These are phyloP conservation scores for Bergia sp. DNA, from an alignment of 92 coral and sea anemone genomes.

Conservation along the genomic window DNA sequence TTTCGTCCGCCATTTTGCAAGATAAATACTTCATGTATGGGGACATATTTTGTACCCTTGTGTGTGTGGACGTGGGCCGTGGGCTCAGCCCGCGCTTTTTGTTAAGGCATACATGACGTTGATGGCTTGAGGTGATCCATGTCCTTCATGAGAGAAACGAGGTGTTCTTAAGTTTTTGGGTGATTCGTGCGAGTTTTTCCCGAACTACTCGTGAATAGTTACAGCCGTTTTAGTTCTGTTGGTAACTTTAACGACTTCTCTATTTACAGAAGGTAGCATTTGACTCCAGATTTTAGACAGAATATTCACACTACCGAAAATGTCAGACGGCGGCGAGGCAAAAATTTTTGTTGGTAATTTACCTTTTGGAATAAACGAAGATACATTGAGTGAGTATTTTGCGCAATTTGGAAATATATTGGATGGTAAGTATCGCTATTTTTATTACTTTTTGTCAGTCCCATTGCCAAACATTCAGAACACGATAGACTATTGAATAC, in stretches of 20 bases:
- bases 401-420: not conserved
- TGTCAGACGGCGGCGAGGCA: not conserved
- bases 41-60: not conserved
- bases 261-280: not conserved
- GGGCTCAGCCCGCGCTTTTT: not conserved
- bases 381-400: not conserved
- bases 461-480: not conserved
- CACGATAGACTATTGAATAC: not conserved
- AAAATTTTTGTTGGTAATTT: conserved; percentile 13
- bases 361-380: not conserved
- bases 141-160: no score
- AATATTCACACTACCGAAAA: not conserved
- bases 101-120: not conserved
- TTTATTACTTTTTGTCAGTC: not conserved
- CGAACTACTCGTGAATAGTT: not conserved
- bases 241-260: not conserved
- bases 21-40: no score
- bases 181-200: no score
- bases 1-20: conserved; percentile 76
- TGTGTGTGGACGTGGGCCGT: not conserved
- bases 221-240: not conserved
- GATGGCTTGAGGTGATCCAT: not conserved
- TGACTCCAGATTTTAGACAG: not conserved
- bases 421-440: not conserved
- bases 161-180: no score